These are phyloP conservation scores for Rhizoglyphus robini DNA, from an alignment of 1,140 invertebrate species.

Conservation along the genomic window DNA sequence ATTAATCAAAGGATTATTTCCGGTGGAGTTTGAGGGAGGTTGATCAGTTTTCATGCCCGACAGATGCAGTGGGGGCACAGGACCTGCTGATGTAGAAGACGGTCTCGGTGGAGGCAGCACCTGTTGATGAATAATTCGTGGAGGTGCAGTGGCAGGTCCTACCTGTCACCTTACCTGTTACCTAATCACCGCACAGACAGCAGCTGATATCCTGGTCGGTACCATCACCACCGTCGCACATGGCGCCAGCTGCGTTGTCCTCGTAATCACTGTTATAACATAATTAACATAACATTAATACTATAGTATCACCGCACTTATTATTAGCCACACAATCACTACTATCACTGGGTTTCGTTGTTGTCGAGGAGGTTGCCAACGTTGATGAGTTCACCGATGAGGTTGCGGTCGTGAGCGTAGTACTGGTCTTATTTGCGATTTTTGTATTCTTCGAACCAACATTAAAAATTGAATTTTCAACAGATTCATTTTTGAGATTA, in stretches of 20 bases:
- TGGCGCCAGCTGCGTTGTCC: not conserved
- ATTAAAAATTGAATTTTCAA: too few relatives aligned
- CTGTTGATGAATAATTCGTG: too few relatives aligned
- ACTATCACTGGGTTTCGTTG: constrained; percentile 9
- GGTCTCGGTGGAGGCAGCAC: not conserved
- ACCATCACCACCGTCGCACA: not conserved
- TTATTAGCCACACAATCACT: not conserved
- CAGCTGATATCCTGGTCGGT: constrained; percentile 33
- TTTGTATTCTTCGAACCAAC: too few relatives aligned
- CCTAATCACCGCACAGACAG: constrained; percentile 45
- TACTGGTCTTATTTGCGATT: not conserved
- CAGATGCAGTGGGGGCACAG: not conserved
- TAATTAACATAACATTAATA: too few relatives aligned
- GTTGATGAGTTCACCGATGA: constrained; percentile 27
- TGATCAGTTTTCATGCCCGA: too few relatives aligned
- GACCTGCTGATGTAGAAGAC: not conserved
- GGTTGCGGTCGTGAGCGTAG: constrained; percentile 25
- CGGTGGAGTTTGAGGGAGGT: too few relatives aligned
- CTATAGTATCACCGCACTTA: not conserved
- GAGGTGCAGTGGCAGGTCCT: too few relatives aligned
- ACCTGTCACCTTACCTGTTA: too few relatives aligned
- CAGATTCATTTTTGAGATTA: too few relatives aligned
- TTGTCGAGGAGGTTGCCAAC: constrained; percentile 17
- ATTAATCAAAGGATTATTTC: too few relatives aligned
- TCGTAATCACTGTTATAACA: not conserved